A percentile compares a stretch with the other conserved stretches of the same genome.
These are phyloP conservation scores for Holacanthella duospinosa DNA, from an alignment of 2,888 invertebrate genomes.

Conservation along the genomic window DNA sequence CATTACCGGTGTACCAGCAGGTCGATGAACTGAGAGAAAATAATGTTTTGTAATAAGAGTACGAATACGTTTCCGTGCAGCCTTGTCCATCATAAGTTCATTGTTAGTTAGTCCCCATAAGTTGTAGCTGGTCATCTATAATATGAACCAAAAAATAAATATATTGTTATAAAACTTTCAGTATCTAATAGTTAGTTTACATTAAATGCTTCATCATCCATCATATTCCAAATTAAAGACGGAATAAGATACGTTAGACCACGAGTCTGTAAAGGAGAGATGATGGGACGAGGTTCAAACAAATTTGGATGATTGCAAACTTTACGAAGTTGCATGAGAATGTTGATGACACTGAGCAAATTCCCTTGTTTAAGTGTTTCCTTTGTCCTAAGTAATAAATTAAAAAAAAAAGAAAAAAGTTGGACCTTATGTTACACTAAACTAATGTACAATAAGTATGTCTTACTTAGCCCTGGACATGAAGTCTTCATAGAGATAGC, in stretches of 20 bases:
- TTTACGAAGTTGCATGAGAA: conserved; percentile 92
- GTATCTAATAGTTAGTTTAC: not conserved
- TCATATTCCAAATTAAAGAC: conserved; percentile 57
- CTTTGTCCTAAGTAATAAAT: conserved; percentile 83
- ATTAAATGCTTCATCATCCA: conserved; percentile 51
- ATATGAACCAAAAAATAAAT: conserved; percentile 2
- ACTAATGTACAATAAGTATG: conserved; percentile 1
- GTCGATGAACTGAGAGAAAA: not conserved
- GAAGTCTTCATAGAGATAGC: conserved; percentile 97
- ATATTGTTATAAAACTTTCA: not conserved
- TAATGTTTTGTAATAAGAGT: not conserved
- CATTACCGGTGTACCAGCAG: not conserved
- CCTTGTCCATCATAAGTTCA: not conserved
- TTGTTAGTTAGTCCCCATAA: not conserved
- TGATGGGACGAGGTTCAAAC: conserved; percentile 90
- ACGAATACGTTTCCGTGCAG: not conserved
- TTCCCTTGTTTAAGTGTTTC: conserved; percentile 89
- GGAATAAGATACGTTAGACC: conserved; percentile 60
- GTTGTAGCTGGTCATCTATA: not conserved
- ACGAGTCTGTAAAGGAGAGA: conserved; percentile 84
- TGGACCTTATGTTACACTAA: too few relatives aligned
- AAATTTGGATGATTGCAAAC: conserved; percentile 97
- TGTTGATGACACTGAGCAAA: conserved; percentile 87
- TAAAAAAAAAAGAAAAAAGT: too few relatives aligned
- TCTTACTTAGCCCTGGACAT: conserved; percentile 89